Evolutionary conservation across 2,888 invertebrate genomes (phyloP).

Genomic region (Yponomeuta malinellus): DNA sequence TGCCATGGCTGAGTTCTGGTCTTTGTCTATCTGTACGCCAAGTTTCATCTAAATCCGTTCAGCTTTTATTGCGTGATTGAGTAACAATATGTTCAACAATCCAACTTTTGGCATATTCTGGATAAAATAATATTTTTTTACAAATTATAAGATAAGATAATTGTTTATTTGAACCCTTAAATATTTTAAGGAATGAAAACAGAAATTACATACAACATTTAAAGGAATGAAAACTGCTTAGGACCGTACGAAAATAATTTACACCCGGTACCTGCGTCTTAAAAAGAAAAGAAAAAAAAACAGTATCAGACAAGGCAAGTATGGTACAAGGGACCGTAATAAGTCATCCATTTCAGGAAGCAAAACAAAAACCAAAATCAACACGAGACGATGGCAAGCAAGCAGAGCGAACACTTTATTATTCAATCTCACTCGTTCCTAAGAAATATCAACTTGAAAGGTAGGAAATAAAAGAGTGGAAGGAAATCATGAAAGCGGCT

Average conservation of each 20-base stretch:
- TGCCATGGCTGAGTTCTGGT: too few relatives aligned
- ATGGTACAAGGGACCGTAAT: not conserved
- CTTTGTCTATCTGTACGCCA: too few relatives aligned
- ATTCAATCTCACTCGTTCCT: constrained; percentile 33
- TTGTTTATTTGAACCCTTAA: too few relatives aligned
- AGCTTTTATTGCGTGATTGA: too few relatives aligned
- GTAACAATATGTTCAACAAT: too few relatives aligned
- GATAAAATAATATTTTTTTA: too few relatives aligned
- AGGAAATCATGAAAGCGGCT: constrained; percentile 39
- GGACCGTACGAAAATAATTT: not conserved
- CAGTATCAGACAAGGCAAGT: not conserved
- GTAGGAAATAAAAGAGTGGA: constrained; percentile 29
- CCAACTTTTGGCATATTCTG: too few relatives aligned
- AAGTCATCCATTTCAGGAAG: not conserved
- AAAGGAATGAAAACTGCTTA: not conserved
- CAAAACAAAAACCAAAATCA: constrained; percentile 4
- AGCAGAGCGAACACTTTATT: constrained; percentile 45
- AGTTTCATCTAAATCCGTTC: too few relatives aligned
- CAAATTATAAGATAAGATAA: too few relatives aligned
- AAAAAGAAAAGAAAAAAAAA: not conserved
- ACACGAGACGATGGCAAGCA: not conserved
- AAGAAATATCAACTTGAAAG: constrained; percentile 19
- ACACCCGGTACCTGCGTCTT: too few relatives aligned
- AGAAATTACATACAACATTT: too few relatives aligned
- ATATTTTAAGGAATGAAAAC: too few relatives aligned